Evolutionary conservation across 1,140 invertebrate genomes (phyloP).

Genomic region (Tetramorium alpestre): DNA sequence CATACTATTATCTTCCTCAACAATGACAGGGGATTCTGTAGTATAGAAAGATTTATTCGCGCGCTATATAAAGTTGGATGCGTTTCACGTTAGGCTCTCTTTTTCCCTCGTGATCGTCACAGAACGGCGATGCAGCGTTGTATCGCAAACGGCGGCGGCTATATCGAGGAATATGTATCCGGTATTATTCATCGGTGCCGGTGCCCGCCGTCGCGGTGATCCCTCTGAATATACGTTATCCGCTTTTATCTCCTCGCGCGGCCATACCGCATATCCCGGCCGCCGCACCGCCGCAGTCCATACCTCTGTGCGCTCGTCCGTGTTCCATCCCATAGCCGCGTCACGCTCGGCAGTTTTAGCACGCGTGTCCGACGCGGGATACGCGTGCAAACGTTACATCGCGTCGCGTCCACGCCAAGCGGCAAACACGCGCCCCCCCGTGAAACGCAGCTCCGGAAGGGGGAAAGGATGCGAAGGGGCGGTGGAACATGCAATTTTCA

Average conservation of each 20-base stretch:
- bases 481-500: slow-evolving; percentile 68
- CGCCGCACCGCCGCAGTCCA: background rate
- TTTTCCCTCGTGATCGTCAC: background rate
- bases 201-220: slow-evolving; percentile 12
- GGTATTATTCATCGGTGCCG: slow-evolving; percentile 34
- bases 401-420: slow-evolving; percentile 26
- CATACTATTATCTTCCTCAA: background rate
- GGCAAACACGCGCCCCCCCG: slow-evolving; percentile 33
- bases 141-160: background rate
- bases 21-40: background rate
- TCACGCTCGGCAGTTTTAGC: slow-evolving; percentile 67
- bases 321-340: slow-evolving; percentile 46
- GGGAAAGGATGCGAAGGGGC: background rate
- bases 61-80: background rate
- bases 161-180: slow-evolving; percentile 29
- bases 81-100: background rate
- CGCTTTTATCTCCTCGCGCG: slow-evolving; percentile 43
- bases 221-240: background rate
- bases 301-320: slow-evolving; percentile 41
- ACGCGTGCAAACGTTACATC: slow-evolving; percentile 62
- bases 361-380: slow-evolving; percentile 32
- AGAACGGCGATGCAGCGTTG: background rate
- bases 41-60: background rate
- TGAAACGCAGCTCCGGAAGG: slow-evolving; percentile 31
- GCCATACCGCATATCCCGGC: slow-evolving; percentile 17